These are phyloP conservation scores for Apamea anceps DNA, from an alignment of 2,888 invertebrate species.

Conservation along the genomic window DNA sequence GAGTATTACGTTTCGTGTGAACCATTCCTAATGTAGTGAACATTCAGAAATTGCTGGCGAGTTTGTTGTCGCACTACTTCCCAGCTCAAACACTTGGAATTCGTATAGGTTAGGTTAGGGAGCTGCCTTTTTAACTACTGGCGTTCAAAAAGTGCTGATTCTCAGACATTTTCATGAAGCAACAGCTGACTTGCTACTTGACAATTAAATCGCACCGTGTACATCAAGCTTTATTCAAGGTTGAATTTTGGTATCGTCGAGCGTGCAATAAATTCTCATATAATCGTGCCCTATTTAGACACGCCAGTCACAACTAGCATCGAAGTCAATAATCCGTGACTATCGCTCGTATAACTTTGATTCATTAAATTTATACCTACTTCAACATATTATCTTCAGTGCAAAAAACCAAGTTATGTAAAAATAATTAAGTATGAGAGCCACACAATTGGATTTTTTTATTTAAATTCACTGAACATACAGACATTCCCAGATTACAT, in stretches of 20 bases:
- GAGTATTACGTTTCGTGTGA: background rate
- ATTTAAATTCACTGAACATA: conserved; percentile 31
- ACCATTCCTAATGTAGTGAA: background rate
- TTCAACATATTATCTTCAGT: background rate
- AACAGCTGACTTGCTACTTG: background rate
- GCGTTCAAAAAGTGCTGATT: background rate
- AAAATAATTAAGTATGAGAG: conserved; percentile 8
- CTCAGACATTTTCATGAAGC: background rate
- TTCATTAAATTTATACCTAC: conserved; percentile 11
- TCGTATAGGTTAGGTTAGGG: no score
- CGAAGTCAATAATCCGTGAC: conserved; percentile 23
- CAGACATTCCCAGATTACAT: conserved; percentile 24
- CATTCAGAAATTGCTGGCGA: background rate
- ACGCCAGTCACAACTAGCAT: background rate
- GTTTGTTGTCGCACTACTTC: background rate
- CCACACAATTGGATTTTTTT: background rate
- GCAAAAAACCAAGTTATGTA: background rate
- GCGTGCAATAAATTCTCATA: background rate
- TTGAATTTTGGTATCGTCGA: background rate
- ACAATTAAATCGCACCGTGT: background rate
- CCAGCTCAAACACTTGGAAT: background rate
- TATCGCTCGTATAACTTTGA: conserved; percentile 16
- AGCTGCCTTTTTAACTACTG: background rate
- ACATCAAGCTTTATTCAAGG: background rate
- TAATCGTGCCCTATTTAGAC: background rate